Conservation (phyloP, 2,797 vertebrate species). For the Pteropus rufus region DNA sequence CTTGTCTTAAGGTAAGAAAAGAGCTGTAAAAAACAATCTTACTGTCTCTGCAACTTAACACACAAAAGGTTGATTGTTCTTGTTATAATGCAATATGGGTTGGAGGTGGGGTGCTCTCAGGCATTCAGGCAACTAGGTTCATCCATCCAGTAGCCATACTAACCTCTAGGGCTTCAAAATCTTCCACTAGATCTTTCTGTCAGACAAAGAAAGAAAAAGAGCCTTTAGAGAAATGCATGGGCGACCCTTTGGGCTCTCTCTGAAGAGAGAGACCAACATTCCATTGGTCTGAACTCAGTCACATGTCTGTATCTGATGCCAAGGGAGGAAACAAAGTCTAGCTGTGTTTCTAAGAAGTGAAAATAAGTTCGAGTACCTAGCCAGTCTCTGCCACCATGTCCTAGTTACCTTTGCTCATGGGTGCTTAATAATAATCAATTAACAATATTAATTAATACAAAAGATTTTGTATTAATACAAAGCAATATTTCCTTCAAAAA, state of each 20-base stretch:
- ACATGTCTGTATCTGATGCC: background rate
- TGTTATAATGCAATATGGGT: background rate
- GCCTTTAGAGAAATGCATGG: background rate
- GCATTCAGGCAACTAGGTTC: background rate
- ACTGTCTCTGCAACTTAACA: background rate
- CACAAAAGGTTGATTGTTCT: background rate
- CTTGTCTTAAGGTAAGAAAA: background rate
- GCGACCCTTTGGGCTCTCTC: background rate
- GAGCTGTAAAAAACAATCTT: background rate
- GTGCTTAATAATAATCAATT: background rate
- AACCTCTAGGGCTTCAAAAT: background rate
- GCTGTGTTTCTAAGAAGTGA: background rate
- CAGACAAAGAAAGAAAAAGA: background rate
- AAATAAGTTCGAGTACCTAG: background rate
- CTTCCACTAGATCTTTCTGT: background rate
- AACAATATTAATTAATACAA: background rate
- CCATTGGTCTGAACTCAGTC: background rate
- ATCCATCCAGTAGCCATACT: background rate
- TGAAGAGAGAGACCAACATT: background rate
- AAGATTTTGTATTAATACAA: background rate
- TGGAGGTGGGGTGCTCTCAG: background rate
- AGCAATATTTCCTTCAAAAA: background rate
- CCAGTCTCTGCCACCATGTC: background rate
- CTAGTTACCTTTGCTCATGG: background rate
- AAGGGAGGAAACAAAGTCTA: background rate